phyloP scores from a whole-genome alignment of 2,113 vertebrate genomes.

The Tetrax tetrax region DNA sequence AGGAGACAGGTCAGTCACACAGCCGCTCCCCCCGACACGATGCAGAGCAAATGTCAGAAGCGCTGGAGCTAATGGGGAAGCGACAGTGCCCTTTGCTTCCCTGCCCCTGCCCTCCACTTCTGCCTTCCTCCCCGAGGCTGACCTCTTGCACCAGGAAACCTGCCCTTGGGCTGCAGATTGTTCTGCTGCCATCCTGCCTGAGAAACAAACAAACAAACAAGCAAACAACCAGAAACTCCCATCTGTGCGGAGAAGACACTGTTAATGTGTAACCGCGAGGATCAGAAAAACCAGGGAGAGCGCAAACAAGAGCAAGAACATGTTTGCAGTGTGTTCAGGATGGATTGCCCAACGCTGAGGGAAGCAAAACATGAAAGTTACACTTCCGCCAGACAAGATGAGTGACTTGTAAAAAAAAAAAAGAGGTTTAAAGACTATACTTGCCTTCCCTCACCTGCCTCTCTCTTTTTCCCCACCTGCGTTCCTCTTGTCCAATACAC shows the following conservation, averaged over 20 bases:
- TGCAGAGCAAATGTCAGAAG: neutral
- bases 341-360: constrained; percentile 72
- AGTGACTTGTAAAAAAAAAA: constrained; percentile 59
- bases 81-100: constrained; percentile 23
- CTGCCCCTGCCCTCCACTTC: constrained; percentile 39
- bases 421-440: neutral
- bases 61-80: constrained; percentile 28
- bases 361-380: constrained; percentile 73
- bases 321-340: constrained; percentile 53
- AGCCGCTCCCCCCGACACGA: neutral
- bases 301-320: neutral
- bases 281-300: neutral
- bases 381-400: constrained; percentile 62
- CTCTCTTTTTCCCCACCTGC: neutral
- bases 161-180: neutral
- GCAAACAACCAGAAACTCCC: neutral
- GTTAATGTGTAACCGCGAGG: neutral
- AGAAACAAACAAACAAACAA: neutral
- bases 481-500: neutral
- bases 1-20: neutral
- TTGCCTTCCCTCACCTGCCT: neutral
- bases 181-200: neutral
- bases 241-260: neutral
- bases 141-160: neutral
- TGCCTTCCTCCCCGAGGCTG: constrained; percentile 8